Evolutionary conservation across 2,113 vertebrate genomes (phyloP), one percentile per base, ranked within the genome.

Genomic region (Trogon melanurus): DNA sequence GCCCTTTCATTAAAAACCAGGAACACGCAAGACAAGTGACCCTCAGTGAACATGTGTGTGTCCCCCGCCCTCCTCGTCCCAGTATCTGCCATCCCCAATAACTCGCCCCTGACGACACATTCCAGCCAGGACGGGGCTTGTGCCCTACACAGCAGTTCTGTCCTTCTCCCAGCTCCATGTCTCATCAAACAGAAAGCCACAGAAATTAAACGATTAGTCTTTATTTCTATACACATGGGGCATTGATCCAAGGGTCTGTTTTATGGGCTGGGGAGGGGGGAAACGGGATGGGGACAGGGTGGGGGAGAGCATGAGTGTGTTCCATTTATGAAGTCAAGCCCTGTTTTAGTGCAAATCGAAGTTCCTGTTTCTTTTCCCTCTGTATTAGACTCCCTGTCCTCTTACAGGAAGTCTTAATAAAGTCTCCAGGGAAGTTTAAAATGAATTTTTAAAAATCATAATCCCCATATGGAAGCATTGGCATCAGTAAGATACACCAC

Each of bases 361-460:
- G 86, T 41, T 78, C 85, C 58, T 79, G 51, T 87, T 89, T 53
- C 76, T 67, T 82, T 41, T 64, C 79, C 61, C 27, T 69, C 79
- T 76, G 67, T 86, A 73, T 88, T 73, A 96, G 72, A 64, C 95
- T 93, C 94, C 75, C 82, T 83, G 94, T 93, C 92, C 79, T 91
- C 93, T 76, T 62, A 54, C 95, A 96, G 95, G 93, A 96, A 96
- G n/a, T 38, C 58, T 94, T 92, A 88, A 92, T 90, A 76, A 85
- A 94, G 87, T 76, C 96, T 73, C 94, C 47, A 62, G 92, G 88
- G 96, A 74, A 20, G 61, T 90, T 94, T 97, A 93, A 97, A 97
- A 90, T 17, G 30, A 61, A 75, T 82, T 85, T 36, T 30, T 17
- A 75, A 75, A 88, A 72, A 87, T 76, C 80, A 74, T 85, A 73